phyloP scores from a whole-genome alignment of 2,888 invertebrate species.

The Drosophila anomalata region DNA sequence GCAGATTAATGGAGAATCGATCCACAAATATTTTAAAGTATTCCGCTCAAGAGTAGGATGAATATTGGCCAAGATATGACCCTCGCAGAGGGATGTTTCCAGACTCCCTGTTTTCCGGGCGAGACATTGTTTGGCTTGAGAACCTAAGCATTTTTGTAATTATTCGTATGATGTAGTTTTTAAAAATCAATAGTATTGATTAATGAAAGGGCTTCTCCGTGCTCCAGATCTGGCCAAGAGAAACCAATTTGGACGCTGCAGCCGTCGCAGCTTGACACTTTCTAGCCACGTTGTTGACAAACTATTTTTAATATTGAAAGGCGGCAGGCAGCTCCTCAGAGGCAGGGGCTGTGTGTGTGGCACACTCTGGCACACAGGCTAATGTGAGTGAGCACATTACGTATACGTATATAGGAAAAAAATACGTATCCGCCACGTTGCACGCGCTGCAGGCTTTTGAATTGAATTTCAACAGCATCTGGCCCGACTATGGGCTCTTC shows the following conservation, averaged over 20 bases:
- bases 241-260: conserved; percentile 46
- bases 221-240: neutral
- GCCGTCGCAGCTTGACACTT: conserved; percentile 57
- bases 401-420: conserved; percentile 43
- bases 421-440: conserved; percentile 35
- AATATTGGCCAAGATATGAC: no score
- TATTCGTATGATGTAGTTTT: no score
- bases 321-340: conserved; percentile 36
- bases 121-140: no score
- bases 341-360: neutral
- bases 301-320: conserved; percentile 71
- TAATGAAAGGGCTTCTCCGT: neutral
- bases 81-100: no score
- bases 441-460: conserved; percentile 45
- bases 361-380: conserved; percentile 18
- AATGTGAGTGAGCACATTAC: conserved; percentile 38
- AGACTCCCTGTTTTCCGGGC: no score
- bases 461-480: conserved; percentile 41
- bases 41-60: no score
- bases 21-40: no score
- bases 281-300: conserved; percentile 63
- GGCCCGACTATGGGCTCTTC: conserved; percentile 4
- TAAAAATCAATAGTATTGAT: neutral
- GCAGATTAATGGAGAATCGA: no score
- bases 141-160: no score